Percentiles rank a stretch among this genome's conserved stretches.
Conservation (phyloP, 2,888 invertebrate genomes). For the Tetragnatha montana region DNA sequence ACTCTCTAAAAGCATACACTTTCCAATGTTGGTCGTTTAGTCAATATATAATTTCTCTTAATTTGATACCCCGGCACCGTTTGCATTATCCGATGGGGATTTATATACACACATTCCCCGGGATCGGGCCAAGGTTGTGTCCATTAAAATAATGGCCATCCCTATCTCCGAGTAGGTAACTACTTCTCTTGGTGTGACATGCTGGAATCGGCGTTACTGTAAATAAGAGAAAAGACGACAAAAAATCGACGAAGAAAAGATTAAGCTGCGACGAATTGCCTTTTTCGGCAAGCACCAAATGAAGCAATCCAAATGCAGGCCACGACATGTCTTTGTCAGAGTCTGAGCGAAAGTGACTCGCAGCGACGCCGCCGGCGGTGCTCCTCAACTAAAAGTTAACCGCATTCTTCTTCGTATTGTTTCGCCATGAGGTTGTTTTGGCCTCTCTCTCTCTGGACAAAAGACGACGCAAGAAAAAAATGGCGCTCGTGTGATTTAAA, state of each 20-base stretch:
- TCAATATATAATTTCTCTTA: neutral
- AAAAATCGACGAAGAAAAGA: slow-evolving; percentile 36
- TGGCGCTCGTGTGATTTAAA: slow-evolving; percentile 54
- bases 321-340: slow-evolving; percentile 60
- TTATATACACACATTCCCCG: neutral
- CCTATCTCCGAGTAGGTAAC: slow-evolving; percentile 57
- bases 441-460: slow-evolving; percentile 7
- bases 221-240: slow-evolving; percentile 37
- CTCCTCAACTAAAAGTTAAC: slow-evolving; percentile 47
- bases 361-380: slow-evolving; percentile 54
- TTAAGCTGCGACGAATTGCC: slow-evolving; percentile 51
- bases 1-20: neutral
- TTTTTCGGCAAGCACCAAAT: slow-evolving; percentile 63
- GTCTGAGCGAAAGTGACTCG: slow-evolving; percentile 46
- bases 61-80: neutral
- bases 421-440: slow-evolving; percentile 67
- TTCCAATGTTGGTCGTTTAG: neutral
- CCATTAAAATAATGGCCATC: slow-evolving; percentile 63
- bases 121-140: slow-evolving; percentile 51
- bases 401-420: slow-evolving; percentile 70
- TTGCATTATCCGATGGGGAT: neutral
- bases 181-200: slow-evolving; percentile 52
- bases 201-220: slow-evolving; percentile 53
- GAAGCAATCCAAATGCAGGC: slow-evolving; percentile 68
- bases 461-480: slow-evolving; percentile 30